Conservation (phyloP, 2,113 vertebrate species). For the Symphodus melops region DNA sequence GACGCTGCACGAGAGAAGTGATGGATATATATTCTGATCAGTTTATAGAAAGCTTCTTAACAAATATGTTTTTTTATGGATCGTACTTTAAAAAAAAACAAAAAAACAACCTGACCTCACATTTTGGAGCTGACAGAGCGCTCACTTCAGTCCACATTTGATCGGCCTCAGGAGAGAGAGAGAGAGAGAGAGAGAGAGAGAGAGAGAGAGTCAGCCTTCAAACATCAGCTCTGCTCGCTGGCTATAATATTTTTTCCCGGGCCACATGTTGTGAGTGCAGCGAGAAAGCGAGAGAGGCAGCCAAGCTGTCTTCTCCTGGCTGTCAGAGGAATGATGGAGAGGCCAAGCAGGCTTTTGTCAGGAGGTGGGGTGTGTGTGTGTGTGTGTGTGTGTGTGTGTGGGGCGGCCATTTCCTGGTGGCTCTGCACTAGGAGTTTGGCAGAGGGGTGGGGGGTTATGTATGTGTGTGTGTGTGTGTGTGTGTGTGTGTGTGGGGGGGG, state of each 20-base stretch:
- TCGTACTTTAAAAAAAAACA: not conserved
- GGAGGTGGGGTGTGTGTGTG: slow-evolving; percentile 46
- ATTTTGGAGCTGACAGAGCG: not conserved
- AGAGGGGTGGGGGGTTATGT: slow-evolving; percentile 2
- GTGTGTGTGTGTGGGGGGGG: not conserved
- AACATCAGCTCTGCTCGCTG: slow-evolving; percentile 12
- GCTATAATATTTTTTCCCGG: slow-evolving; percentile 17
- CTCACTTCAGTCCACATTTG: not conserved
- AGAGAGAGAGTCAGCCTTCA: not conserved
- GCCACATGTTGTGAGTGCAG: slow-evolving; percentile 48
- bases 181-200: not conserved
- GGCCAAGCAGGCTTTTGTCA: slow-evolving; percentile 74
- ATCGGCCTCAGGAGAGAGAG: not conserved
- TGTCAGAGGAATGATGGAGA: slow-evolving; percentile 71
- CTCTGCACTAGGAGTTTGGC: slow-evolving; percentile 55
- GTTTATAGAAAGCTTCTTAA: too few species aligned
- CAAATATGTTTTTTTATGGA: too few species aligned
- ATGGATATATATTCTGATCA: too few species aligned
- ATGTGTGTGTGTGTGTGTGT: not conserved
- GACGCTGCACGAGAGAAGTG: too few species aligned
- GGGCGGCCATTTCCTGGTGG: slow-evolving; percentile 77
- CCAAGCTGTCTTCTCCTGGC: slow-evolving; percentile 67
- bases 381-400: not conserved
- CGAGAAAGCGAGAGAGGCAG: slow-evolving; percentile 44
- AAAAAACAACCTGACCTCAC: not conserved